phyloP scores from a whole-genome alignment of 1,140 invertebrate species.

The Spodoptera litura region DNA sequence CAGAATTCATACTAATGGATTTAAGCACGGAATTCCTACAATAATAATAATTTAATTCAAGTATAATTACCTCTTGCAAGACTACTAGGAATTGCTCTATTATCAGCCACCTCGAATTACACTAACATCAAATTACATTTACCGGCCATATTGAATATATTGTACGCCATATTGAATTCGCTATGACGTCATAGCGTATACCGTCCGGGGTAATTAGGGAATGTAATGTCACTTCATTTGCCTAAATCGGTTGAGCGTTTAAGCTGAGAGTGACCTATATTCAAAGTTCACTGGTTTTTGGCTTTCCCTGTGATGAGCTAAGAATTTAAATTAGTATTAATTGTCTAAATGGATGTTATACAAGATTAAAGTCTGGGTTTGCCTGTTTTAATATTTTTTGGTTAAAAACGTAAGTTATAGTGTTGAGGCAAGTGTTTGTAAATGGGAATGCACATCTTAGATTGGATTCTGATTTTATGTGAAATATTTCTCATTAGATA shows the following conservation, averaged over 20 bases:
- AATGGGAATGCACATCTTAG: too few species aligned
- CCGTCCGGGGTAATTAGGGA: constrained; percentile 9
- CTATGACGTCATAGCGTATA: constrained; percentile 7
- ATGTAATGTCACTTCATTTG: constrained; percentile 29
- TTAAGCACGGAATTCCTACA: too few species aligned
- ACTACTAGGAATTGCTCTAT: too few species aligned
- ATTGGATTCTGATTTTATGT: too few species aligned
- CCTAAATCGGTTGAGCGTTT: constrained; percentile 21
- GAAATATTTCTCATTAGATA: too few species aligned
- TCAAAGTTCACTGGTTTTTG: not conserved
- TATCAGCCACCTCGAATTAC: not conserved
- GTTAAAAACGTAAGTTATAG: too few species aligned
- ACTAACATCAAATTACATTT: not conserved
- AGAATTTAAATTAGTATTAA: constrained; percentile 15
- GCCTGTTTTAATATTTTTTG: not conserved
- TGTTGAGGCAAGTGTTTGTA: too few species aligned
- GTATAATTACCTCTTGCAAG: too few species aligned
- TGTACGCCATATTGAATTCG: constrained; percentile 13
- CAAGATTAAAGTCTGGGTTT: not conserved
- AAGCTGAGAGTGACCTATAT: constrained; percentile 15
- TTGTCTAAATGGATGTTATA: not conserved
- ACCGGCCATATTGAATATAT: constrained; percentile 5
- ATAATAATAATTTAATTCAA: too few species aligned
- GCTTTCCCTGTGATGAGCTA: not conserved
- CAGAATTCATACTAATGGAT: too few species aligned